Evolutionary conservation across 2,888 invertebrate species (phyloP), one percentile per base, ranked within the genome.

Genomic region (Mylabris sibirica): DNA sequence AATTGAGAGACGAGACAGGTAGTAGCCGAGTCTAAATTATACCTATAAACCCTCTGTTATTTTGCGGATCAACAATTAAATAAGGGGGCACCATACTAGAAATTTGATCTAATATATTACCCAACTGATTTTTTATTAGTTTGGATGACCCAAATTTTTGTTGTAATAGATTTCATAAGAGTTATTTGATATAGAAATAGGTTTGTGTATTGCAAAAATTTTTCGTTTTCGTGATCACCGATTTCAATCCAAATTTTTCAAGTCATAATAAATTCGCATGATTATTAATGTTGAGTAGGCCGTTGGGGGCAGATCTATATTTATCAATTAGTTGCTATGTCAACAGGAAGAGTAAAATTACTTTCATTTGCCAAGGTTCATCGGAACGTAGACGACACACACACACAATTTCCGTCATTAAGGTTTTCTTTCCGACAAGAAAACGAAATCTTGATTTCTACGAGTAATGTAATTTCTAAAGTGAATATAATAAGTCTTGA

Each of bases 1-100:
- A 75, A 72, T 75, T 75, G 68, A 61, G 61, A 20, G 69, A 64
- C 65, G 65, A 71, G 71, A 76, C 76, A 76, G 76, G 76, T 76
- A 76, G 75, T 63, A 63, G 71, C 35, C 12, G 41, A 49, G n/a
- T 22, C 41, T 12, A 35, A 62, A 30, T 61, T 66, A 61, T 8
- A 49, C n/a, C n/a, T n/a, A n/a, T n/a, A n/a, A n/a, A n/a, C 59
- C 53, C 30, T 12, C 62, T 68, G 24, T 49, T 64, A 61, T 22
- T 60, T 38, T 61, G 61, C 41, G 59, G 60, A 44, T 67, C 63
- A 49, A 30, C 8, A 30, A 30, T 30, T 30, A 49, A 49, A 17
- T 8, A 49, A 20, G 17, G n/a, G 41, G 49, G 6, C 17, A 49
- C n/a, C 41, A n/a, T n/a, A n/a, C n/a, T 17, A 49, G 49, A 49